Conservation (phyloP, 2,888 invertebrate species). For the Aspidiotus rigidus region DNA sequence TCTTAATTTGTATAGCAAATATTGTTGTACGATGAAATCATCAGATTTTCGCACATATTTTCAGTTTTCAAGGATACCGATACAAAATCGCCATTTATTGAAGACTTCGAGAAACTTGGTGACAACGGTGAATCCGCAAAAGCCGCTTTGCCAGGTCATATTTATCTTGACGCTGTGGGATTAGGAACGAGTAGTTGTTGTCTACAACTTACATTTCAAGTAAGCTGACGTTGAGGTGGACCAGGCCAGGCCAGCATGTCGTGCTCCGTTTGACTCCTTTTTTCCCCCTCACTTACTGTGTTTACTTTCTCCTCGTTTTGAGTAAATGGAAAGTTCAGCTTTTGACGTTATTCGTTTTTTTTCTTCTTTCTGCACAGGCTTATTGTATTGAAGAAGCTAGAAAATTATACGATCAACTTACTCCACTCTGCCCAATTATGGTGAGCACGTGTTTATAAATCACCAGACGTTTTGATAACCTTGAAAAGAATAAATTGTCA, state of each 20-base stretch:
- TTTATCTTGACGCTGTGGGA: slow-evolving; percentile 99
- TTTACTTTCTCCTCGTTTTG: neutral
- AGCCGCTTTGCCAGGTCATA: slow-evolving; percentile 74
- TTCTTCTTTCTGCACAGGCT: slow-evolving; percentile 52
- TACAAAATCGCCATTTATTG: slow-evolving; percentile 70
- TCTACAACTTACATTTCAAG: slow-evolving; percentile 82
- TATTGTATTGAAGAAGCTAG: slow-evolving; percentile 93
- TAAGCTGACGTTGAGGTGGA: slow-evolving; percentile 39
- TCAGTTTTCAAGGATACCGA: slow-evolving; percentile 81
- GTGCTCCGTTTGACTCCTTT: no score
- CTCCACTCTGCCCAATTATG: slow-evolving; percentile 94
- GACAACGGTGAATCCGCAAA: slow-evolving; percentile 57
- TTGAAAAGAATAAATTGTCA: neutral
- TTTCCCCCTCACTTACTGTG: neutral
- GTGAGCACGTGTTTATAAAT: slow-evolving; percentile 45
- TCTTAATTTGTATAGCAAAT: no score
- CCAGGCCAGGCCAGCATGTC: no score
- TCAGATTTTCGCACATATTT: neutral
- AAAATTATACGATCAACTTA: slow-evolving; percentile 91
- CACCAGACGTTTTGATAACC: neutral
- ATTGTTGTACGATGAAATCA: no score
- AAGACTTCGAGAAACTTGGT: slow-evolving; percentile 49
- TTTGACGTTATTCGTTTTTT: neutral
- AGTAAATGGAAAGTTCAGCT: neutral
- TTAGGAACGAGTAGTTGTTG: slow-evolving; percentile 99